phyloP scores from a whole-genome alignment of 2,888 invertebrate species.

The Drosophila meridiana region DNA sequence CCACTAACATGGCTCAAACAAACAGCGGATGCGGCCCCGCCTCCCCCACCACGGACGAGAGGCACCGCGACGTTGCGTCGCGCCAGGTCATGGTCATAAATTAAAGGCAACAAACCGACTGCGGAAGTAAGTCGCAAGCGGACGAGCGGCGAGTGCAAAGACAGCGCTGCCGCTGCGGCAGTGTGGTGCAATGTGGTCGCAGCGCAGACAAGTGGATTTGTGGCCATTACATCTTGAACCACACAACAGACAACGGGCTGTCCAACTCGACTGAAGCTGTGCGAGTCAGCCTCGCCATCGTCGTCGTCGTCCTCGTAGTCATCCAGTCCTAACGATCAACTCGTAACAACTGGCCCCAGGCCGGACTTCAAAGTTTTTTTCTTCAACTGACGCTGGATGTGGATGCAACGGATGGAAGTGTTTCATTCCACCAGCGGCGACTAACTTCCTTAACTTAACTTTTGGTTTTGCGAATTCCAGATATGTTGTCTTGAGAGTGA shows the following conservation, averaged over 20 bases:
- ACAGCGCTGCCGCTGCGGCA: background rate
- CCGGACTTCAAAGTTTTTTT: conserved; percentile 54
- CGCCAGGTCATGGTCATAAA: conserved; percentile 70
- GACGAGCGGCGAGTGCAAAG: conserved; percentile 28
- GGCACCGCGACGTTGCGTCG: conserved; percentile 49
- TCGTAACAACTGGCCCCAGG: conserved; percentile 47
- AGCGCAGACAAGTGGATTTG: conserved; percentile 67
- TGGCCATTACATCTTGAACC: conserved; percentile 70
- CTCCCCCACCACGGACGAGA: conserved; percentile 39
- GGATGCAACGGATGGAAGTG: conserved; percentile 55
- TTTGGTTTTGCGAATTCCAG: background rate
- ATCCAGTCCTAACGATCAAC: conserved; percentile 63
- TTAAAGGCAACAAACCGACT: conserved; percentile 75
- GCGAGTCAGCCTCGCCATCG: conserved; percentile 49
- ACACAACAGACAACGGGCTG: conserved; percentile 13
- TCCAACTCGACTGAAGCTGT: conserved; percentile 25
- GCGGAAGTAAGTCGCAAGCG: conserved; percentile 66
- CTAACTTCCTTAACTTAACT: background rate
- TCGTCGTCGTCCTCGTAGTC: conserved; percentile 10
- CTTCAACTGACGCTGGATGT: conserved; percentile 12
- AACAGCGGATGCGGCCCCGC: conserved; percentile 66
- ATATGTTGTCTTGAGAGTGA: conserved; percentile 12
- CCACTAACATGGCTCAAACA: conserved; percentile 46
- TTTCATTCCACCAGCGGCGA: conserved; percentile 32
- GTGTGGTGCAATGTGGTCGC: conserved; percentile 1